Evolutionary conservation across 2,113 vertebrate species (phyloP).

Genomic region (Perccottus glenii): DNA sequence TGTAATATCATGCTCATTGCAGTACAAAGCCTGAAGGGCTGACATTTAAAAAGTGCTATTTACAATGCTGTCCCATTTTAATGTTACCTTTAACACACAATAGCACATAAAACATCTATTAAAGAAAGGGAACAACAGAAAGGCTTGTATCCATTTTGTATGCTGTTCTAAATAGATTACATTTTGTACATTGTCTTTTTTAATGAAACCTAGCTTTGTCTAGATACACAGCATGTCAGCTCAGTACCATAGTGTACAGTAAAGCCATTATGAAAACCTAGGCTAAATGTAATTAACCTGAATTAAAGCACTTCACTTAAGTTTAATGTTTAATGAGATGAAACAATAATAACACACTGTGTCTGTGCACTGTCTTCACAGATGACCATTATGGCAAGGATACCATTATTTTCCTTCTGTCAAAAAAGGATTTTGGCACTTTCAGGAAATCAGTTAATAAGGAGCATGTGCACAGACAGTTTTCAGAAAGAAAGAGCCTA

Average conservation of each 20-base stretch:
- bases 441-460: conserved; percentile 65
- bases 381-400: conserved; percentile 31
- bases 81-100: conserved; percentile 27
- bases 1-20: conserved; percentile 28
- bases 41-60: conserved; percentile 52
- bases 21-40: conserved; percentile 32
- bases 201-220: background rate
- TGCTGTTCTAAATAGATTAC: background rate
- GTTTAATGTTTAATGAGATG: too few species aligned
- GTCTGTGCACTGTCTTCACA: conserved; percentile 35
- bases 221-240: background rate
- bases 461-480: conserved; percentile 60
- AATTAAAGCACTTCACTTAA: background rate
- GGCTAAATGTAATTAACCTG: background rate
- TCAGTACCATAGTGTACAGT: background rate
- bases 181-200: background rate
- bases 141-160: background rate
- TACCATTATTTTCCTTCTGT: conserved; percentile 59
- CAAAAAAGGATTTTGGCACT: conserved; percentile 69
- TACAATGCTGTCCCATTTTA: conserved; percentile 34
- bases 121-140: conserved; percentile 3
- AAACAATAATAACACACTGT: background rate
- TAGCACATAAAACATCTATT: conserved; percentile 19
- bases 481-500: conserved; percentile 70
- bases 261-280: background rate